Conservation (phyloP, 2,888 invertebrate species). For the Fabriciana adippe region DNA sequence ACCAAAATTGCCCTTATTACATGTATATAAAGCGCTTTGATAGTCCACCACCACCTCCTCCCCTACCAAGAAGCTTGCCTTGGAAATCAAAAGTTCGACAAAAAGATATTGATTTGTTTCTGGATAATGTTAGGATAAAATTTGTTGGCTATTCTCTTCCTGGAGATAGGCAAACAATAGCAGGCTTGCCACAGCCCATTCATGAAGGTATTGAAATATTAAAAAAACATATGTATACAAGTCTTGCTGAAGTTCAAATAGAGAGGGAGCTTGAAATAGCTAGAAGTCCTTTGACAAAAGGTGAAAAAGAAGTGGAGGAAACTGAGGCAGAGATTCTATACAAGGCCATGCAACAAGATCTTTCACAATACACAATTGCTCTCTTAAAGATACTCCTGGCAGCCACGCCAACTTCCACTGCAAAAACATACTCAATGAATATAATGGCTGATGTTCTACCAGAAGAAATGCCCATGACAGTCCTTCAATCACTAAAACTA, state of each 20-base stretch:
- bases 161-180: slow-evolving; percentile 93
- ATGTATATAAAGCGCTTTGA: slow-evolving; percentile 75
- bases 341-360: slow-evolving; percentile 95
- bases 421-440: slow-evolving; percentile 98
- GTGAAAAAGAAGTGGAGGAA: slow-evolving; percentile 89
- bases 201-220: slow-evolving; percentile 97
- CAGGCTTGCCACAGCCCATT: slow-evolving; percentile 97
- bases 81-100: slow-evolving; percentile 98
- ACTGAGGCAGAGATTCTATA: slow-evolving; percentile 95
- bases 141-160: slow-evolving; percentile 97
- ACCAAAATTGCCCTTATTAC: slow-evolving; percentile 68
- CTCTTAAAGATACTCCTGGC: slow-evolving; percentile 97
- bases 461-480: slow-evolving; percentile 98
- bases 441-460: slow-evolving; percentile 99
- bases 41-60: slow-evolving; percentile 74
- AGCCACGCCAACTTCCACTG: slow-evolving; percentile 99
- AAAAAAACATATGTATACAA: slow-evolving; percentile 96
- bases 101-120: slow-evolving; percentile 95
- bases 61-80: slow-evolving; percentile 87
- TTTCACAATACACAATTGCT: slow-evolving; percentile 99
- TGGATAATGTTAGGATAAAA: slow-evolving; percentile 95
- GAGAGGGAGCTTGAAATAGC: slow-evolving; percentile 95
- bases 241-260: slow-evolving; percentile 95
- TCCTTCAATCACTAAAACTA: slow-evolving; percentile 95
- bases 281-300: slow-evolving; percentile 93